Base-by-base conservation (phyloP, 2,113 vertebrate genomes). In the Crocuta crocuta region DNA sequence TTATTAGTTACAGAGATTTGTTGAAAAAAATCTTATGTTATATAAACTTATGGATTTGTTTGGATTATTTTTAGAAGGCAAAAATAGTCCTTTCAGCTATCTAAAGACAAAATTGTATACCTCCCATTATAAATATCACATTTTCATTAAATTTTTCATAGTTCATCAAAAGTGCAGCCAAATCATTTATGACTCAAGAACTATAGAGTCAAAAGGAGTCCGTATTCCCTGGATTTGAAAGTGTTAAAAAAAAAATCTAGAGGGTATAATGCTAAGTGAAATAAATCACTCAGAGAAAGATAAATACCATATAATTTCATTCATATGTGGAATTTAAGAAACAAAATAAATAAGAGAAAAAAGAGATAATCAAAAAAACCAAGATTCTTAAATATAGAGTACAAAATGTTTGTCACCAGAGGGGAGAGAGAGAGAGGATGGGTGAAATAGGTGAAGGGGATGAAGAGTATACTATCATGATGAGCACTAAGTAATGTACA, bases 101-200 rank as follows among this genome's bases (percentile, higher is more conserved):
- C 70, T 79, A 39, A 93, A 80, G 33, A 31, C n/a, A 93, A 95
- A 89, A 90, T 39, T 33, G 9, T 90, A 48, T 7, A 33, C 1
- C 28, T 78, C 73, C 0, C 13, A 43, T 61, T 83, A 53, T 63
- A 96, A 82, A 63, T 71, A 89, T 71, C 55, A 74, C 17, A 94
- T 35, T 86, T 84, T 74, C 53, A 13, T 74, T 82, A 66, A 11
- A 24, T 71, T 95, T 89, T 90, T 82, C 12, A 88, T 80, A 80
- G 86, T 35, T 11, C 45, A 70, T 17, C 39, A 55, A 96, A 97
- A 92, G 65, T 28, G 16, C 33, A 95, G 65, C 21, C 55, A 95
- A 81, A 39, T 4, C 24, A 92, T 21, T 86, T 6, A 78, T 79
- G 66, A 73, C 33, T 61, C 28, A 73, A 89, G 70, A 79, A 23